Percentiles rank a stretch among this genome's conserved stretches.
Conservation (phyloP, 2,113 vertebrate genomes). For the Indicator maculatus region DNA sequence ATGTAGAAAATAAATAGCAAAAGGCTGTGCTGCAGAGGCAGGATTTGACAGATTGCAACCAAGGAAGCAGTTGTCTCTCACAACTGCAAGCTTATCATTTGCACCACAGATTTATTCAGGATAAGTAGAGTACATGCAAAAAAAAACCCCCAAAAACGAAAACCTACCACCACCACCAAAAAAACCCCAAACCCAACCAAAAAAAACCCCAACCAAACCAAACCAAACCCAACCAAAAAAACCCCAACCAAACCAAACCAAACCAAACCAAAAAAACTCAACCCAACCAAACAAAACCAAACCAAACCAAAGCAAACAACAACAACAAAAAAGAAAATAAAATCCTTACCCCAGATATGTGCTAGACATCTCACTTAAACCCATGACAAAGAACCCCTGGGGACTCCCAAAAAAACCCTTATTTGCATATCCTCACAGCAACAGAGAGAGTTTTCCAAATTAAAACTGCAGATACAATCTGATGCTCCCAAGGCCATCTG, state of each 20-base stretch:
- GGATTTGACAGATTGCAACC: slow-evolving; percentile 49
- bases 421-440: slow-evolving; percentile 12
- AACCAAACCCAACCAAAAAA: too few relatives aligned
- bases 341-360: slow-evolving; percentile 68
- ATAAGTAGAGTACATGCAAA: background rate
- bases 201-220: too few relatives aligned
- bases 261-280: too few relatives aligned
- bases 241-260: too few relatives aligned
- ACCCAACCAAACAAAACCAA: too few relatives aligned
- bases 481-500: background rate
- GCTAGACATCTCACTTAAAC: slow-evolving; percentile 64
- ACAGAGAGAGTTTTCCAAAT: slow-evolving; percentile 4
- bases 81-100: slow-evolving; percentile 39
- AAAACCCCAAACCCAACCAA: too few relatives aligned
- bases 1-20: slow-evolving; percentile 70
- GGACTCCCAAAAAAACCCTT: slow-evolving; percentile 22
- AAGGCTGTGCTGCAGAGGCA: slow-evolving; percentile 52
- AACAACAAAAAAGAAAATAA: background rate
- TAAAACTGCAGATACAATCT: slow-evolving; percentile 5
- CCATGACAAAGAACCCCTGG: slow-evolving; percentile 6
- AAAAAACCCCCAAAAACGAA: too few relatives aligned
- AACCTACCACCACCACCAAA: too few relatives aligned
- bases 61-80: slow-evolving; percentile 40
- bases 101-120: slow-evolving; percentile 69
- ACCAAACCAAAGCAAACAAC: too few relatives aligned